Base-by-base conservation (phyloP, 2,113 vertebrate species). In the Caretta caretta region DNA sequence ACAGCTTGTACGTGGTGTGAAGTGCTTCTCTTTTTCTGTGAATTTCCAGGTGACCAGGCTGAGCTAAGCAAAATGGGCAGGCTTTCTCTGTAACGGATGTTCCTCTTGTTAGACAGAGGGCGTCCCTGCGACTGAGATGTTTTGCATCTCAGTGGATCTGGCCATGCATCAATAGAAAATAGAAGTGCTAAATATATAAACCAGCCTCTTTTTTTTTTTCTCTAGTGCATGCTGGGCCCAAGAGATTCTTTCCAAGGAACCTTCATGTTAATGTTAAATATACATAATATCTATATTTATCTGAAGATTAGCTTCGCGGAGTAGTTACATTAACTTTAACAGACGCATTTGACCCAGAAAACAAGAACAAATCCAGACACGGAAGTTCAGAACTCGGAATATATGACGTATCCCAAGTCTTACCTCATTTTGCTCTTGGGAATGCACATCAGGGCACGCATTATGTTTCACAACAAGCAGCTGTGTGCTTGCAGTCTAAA, bases 381-480 rank as follows among this genome's bases (percentile, higher is more conserved):
- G 86, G 91, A 96, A 95, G 95, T 98, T 95, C 86, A 78, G 88
- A 96, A 94, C 97, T 87, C 90, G 54, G 96, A 96, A 92, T 85
- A 93, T 94, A 96, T 88, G 94, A 94, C 88, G 88, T 96, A 96
- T 93, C 84, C 83, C 89, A 84, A 97, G 94, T 76, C 92, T 97
- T 92, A 96, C 93, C 86, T 92, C 93, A 93, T 93, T 96, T 94
- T 90, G 82, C 91, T 94, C 94, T 42, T 19, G 86, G 84, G 56
- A 31, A 84, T 42, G 42, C 97, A 92, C 89, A 94, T 96, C 89
- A 65, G 81, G 87, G 85, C 86, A 92, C 92, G 88, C 5, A 0
- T 22, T 93, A 10, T 8, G 79, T 59, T 97, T 87, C 93, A 94
- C 89, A 27, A 88, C 94, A 92, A 97, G 89, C 89, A 80, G 95